Evolutionary conservation across 2,797 vertebrate species (phyloP).

Genomic region (Spinus olivaceus): DNA sequence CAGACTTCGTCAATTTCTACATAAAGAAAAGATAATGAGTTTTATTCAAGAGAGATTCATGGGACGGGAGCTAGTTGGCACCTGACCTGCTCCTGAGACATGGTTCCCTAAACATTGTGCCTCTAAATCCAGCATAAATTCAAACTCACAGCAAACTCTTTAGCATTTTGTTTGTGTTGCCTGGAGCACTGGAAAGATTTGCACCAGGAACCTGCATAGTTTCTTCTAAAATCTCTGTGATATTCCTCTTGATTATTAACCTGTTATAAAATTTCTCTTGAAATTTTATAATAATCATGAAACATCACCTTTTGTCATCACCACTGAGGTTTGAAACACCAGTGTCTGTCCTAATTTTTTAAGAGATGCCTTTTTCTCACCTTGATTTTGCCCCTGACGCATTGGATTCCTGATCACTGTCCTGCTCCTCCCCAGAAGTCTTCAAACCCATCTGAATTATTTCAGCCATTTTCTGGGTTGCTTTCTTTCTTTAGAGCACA

Average conservation of each 20-base stretch:
- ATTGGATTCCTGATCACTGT: accelerated
- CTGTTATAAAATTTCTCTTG: neutral
- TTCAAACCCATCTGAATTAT: neutral
- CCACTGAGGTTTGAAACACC: neutral
- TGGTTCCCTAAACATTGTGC: neutral
- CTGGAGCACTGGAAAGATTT: neutral
- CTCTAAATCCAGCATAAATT: neutral
- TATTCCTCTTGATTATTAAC: neutral
- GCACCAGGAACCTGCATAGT: accelerated
- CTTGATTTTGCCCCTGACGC: neutral
- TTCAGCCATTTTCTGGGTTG: neutral
- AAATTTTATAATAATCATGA: neutral
- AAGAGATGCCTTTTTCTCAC: neutral
- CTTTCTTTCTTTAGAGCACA: neutral
- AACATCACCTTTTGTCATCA: accelerated
- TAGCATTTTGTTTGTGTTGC: neutral
- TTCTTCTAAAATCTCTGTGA: neutral
- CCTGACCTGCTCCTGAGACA: neutral
- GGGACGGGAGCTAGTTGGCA: neutral
- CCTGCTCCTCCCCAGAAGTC: neutral
- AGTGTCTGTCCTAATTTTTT: neutral
- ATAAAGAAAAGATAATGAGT: neutral
- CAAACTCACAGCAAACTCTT: neutral
- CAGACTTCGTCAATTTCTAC: neutral
- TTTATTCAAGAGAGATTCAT: neutral